Conservation (phyloP, 2,797 vertebrate species). For the Lagocephalus sceleratus region DNA sequence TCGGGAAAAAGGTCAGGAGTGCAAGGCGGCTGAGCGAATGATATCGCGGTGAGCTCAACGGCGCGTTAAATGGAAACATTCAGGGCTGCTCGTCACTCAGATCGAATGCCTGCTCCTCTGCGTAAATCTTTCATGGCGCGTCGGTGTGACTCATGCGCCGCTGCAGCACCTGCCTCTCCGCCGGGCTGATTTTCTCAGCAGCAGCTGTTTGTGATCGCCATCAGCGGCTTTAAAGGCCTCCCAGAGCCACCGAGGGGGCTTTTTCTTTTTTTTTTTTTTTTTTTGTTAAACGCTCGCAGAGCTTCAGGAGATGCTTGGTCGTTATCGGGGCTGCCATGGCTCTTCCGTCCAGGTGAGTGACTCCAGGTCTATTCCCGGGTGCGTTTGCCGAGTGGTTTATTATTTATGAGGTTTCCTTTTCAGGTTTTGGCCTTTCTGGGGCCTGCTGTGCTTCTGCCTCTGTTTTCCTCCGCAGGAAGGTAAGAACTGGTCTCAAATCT, state of each 20-base stretch:
- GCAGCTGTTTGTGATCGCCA: conserved; percentile 46
- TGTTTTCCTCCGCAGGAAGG: conserved; percentile 38
- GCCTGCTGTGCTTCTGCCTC: conserved; percentile 33
- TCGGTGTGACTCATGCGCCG: background rate
- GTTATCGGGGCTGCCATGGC: conserved; percentile 34
- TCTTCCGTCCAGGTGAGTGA: conserved; percentile 39
- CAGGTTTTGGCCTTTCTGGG: conserved; percentile 22
- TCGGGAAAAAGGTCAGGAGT: conserved; percentile 1
- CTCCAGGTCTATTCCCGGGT: background rate
- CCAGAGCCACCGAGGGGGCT: background rate
- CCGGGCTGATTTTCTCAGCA: conserved; percentile 18
- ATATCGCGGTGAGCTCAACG: conserved; percentile 24
- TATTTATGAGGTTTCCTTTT: conserved; percentile 28
- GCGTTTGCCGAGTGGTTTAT: background rate
- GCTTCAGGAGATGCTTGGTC: conserved; percentile 3
- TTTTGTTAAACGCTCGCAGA: background rate
- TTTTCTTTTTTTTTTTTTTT: background rate
- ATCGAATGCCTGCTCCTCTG: conserved; percentile 17
- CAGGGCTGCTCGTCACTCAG: conserved; percentile 9
- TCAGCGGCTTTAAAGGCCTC: background rate
- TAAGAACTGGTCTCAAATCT: conserved; percentile 12
- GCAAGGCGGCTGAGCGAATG: background rate
- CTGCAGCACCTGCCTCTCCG: background rate
- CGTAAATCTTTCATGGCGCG: conserved; percentile 1
- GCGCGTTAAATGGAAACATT: conserved; percentile 27